phyloP scores from a whole-genome alignment of 1,140 invertebrate species.

The Pseudomyrmex flavicornis region DNA sequence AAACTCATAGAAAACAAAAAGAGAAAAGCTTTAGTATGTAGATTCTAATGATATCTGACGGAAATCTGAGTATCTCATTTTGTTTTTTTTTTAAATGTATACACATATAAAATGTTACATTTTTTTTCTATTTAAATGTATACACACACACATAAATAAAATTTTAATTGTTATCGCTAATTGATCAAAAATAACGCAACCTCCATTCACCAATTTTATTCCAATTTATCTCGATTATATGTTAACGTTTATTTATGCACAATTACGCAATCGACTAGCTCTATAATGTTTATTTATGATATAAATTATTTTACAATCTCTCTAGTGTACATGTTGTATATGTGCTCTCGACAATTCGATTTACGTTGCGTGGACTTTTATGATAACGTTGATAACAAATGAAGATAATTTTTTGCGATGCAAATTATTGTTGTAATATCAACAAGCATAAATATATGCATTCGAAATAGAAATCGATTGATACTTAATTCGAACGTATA shows the following conservation, averaged over 20 bases:
- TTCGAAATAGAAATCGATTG: constrained; percentile 1
- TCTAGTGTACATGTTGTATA: not conserved
- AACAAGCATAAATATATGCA: constrained; percentile 1
- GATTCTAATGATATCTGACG: no score
- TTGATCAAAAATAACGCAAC: constrained; percentile 3
- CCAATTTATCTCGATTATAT: not conserved
- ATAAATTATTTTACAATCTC: not conserved
- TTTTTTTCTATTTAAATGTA: not conserved
- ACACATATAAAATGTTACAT: not conserved
- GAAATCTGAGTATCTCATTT: no score
- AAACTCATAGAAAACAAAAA: no score
- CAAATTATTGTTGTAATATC: constrained; percentile 11
- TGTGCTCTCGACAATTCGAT: not conserved
- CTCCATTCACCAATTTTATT: constrained; percentile 7
- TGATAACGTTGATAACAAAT: constrained; percentile 12
- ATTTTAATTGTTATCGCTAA: not conserved
- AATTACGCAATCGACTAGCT: not conserved
- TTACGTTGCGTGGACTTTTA: not conserved
- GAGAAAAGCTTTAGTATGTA: no score
- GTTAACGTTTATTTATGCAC: constrained; percentile 33
- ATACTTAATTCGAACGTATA: not conserved
- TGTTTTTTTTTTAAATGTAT: no score
- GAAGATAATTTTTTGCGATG: constrained; percentile 12
- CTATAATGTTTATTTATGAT: not conserved
- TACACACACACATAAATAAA: not conserved